These are phyloP conservation scores for Nephrotoma guestfalica DNA, from an alignment of 2,888 invertebrate genomes.

Conservation along the genomic window DNA sequence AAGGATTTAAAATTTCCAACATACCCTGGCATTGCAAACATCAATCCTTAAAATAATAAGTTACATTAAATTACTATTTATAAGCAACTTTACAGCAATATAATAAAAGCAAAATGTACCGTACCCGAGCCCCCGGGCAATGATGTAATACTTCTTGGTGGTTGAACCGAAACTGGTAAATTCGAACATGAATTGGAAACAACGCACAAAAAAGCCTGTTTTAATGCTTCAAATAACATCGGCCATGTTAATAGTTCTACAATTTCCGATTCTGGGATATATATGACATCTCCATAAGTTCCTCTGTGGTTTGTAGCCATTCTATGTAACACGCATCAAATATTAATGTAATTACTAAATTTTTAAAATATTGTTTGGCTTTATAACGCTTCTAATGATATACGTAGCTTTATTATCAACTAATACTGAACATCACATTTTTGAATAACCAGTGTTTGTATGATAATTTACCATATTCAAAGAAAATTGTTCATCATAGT, in stretches of 20 bases:
- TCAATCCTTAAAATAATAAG: not conserved
- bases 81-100: not conserved
- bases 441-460: no score
- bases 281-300: not conserved
- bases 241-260: slow-evolving; percentile 26
- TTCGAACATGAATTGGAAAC: not conserved
- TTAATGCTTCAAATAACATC: slow-evolving; percentile 26
- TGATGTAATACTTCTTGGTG: slow-evolving; percentile 23
- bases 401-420: no score
- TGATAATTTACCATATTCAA: no score
- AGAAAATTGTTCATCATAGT: no score
- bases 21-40: slow-evolving; percentile 31
- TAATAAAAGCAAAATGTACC: not conserved
- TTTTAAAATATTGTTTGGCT: no score
- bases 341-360: no score
- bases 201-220: slow-evolving; percentile 28
- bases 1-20: slow-evolving; percentile 24
- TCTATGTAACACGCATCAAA: not conserved
- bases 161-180: slow-evolving; percentile 21
- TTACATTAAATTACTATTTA: not conserved
- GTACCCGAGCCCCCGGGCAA: slow-evolving; percentile 3
- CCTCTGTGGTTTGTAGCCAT: not conserved
- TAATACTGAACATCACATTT: no score
- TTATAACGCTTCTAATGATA: no score
- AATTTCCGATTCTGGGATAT: not conserved